Base-by-base conservation (phyloP, 2,888 invertebrate genomes). In the Hirtodrosophila histrioides region DNA sequence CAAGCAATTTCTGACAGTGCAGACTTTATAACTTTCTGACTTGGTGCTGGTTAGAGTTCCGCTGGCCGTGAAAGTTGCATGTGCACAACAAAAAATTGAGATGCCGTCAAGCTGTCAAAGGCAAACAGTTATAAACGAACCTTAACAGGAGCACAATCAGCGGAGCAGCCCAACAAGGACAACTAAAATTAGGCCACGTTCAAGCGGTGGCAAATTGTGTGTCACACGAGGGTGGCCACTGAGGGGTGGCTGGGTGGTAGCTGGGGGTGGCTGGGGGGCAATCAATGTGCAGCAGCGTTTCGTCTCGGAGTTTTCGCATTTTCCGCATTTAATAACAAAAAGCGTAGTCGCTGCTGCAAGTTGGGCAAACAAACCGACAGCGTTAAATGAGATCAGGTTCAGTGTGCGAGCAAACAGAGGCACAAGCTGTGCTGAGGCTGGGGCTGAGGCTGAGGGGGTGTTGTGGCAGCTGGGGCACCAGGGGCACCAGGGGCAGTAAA, bases 371-470 rank as follows among this genome's bases (percentile, higher is more conserved):
- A 84, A 62, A 74, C 62, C 55, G 63, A 69, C 67, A 68, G 67
- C 73, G 56, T 76, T 66, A 86, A 83, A 86, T 86, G 78, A 78
- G 86, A 75, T 86, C 83, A 84, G 85, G 71, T 68, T 75, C 72
- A 63, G 69, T 40, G 55, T 43, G 51, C 54, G 46, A 40, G 53
- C 41, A 65, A 70, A 61, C 48, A 74, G 31, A 36, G 17, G 8
- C 7, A 27, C 35, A n/a, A 27, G 27, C 3, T 6, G 37, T 10
- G 17, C 6, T 31, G 27, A n/a, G n/a, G n/a, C n/a, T n/a, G n/a
- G 2, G 39, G 24, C 24, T 0, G 17, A 9, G 11, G 41, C 11
- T n/a, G 43, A 6, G 12, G 23, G 43, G n/a, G 27, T 7, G 9
- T 0, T 31, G 31, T 8, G 7, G 31, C 31, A 7, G 29, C 36